Conservation (phyloP, 2,888 invertebrate genomes). For the Scaeva pyrastri region DNA sequence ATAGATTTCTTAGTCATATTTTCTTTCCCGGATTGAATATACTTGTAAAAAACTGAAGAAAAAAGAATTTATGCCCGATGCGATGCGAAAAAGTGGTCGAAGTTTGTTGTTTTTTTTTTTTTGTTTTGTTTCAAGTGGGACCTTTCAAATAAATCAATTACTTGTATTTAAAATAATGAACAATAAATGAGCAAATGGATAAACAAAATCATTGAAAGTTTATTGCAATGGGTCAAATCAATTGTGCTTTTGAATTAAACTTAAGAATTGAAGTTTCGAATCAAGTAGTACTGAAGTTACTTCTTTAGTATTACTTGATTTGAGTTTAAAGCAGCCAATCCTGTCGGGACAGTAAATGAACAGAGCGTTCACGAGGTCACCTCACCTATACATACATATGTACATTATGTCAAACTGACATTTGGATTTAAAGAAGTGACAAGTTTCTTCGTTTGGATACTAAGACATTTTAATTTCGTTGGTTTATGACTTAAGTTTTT, state of each 20-base stretch:
- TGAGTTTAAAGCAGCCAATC: too few species aligned
- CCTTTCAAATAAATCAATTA: conserved; percentile 28
- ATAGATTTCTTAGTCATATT: conserved; percentile 71
- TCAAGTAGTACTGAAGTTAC: too few species aligned
- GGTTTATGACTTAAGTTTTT: too few species aligned
- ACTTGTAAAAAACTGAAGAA: conserved; percentile 1
- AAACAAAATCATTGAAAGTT: conserved; percentile 20
- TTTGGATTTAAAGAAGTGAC: too few species aligned
- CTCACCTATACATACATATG: too few species aligned
- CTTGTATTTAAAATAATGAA: not conserved
- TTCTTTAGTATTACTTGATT: too few species aligned
- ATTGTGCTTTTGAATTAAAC: not conserved
- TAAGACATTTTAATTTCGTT: too few species aligned
- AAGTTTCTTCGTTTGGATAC: too few species aligned
- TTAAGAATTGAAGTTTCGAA: not conserved
- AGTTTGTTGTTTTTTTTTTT: not conserved
- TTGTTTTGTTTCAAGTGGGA: conserved; percentile 30
- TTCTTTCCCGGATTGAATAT: conserved; percentile 38
- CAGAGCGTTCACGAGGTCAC: too few species aligned
- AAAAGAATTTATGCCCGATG: not conserved
- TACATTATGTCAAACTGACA: too few species aligned
- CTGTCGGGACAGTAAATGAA: too few species aligned
- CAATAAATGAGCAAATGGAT: not conserved
- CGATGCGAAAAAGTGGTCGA: conserved; percentile 42
- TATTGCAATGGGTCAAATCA: not conserved